Evolutionary conservation across 2,888 invertebrate species (phyloP).

Genomic region (Mesorhabditis sp.): DNA sequence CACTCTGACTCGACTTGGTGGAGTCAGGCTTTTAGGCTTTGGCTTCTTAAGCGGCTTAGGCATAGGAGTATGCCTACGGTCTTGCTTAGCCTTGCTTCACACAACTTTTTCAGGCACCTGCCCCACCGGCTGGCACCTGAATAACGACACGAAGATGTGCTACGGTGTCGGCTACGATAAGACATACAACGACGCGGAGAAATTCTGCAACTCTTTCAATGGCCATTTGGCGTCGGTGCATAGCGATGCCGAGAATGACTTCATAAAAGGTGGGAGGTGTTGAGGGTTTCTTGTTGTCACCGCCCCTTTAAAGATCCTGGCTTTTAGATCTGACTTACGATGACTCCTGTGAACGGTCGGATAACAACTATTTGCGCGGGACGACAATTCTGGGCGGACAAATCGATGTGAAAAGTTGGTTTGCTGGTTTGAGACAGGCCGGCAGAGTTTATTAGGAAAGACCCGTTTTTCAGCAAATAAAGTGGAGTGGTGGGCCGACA

Average conservation of each 20-base stretch:
- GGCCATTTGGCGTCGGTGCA: conserved; percentile 14
- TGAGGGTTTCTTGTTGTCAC: neutral
- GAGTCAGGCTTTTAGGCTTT: too few relatives aligned
- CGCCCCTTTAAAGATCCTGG: too few relatives aligned
- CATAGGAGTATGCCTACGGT: too few relatives aligned
- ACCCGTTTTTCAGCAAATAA: neutral
- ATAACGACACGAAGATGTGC: conserved; percentile 5
- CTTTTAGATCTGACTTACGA: neutral
- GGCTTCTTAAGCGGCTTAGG: too few relatives aligned
- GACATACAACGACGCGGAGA: conserved; percentile 13
- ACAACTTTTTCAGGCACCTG: neutral
- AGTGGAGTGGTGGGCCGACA: neutral
- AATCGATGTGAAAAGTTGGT: neutral
- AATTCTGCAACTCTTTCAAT: conserved; percentile 3
- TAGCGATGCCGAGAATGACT: conserved; percentile 13
- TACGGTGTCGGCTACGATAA: conserved; percentile 10
- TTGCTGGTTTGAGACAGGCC: neutral
- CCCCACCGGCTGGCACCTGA: conserved; percentile 8
- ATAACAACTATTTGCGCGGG: neutral
- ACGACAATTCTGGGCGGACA: neutral
- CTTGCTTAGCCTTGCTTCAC: too few relatives aligned
- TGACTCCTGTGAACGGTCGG: neutral
- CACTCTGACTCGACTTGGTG: too few relatives aligned
- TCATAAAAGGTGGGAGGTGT: neutral
- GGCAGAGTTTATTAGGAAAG: neutral